These are phyloP conservation scores for Ellobium chinense DNA, from an alignment of 2,888 invertebrate genomes.

Conservation along the genomic window DNA sequence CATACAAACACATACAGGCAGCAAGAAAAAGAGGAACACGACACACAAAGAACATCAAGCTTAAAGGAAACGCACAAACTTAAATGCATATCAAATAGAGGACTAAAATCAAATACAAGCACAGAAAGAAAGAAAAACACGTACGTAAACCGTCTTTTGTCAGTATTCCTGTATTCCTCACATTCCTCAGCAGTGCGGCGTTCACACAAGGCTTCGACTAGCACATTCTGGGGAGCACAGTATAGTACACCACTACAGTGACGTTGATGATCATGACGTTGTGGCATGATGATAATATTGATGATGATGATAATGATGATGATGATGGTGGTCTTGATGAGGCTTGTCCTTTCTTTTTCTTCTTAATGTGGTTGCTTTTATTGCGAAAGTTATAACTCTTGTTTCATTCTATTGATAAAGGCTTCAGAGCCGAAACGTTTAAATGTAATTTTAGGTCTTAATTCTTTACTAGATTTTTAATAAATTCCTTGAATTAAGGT, in stretches of 20 bases:
- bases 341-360: background rate
- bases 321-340: background rate
- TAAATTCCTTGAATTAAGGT: no score
- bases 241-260: no score
- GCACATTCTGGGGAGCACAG: constrained; percentile 37
- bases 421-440: no score
- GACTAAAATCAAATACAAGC: no score
- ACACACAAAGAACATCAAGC: no score
- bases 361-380: background rate
- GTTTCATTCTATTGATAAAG: no score
- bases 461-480: no score
- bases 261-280: no score
- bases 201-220: constrained; percentile 37
- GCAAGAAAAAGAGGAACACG: constrained; percentile 2
- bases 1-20: background rate
- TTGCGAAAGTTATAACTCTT: no score
- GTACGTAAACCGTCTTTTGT: constrained; percentile 28
- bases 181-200: constrained; percentile 26
- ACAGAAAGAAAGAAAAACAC: background rate
- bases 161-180: constrained; percentile 29
- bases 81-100: no score
- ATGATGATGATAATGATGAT: background rate
- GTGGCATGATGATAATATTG: background rate
- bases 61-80: no score
- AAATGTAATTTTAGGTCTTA: no score